Evolutionary conservation across 1,140 invertebrate genomes (phyloP).

Genomic region (Drosophila pruinosa): DNA sequence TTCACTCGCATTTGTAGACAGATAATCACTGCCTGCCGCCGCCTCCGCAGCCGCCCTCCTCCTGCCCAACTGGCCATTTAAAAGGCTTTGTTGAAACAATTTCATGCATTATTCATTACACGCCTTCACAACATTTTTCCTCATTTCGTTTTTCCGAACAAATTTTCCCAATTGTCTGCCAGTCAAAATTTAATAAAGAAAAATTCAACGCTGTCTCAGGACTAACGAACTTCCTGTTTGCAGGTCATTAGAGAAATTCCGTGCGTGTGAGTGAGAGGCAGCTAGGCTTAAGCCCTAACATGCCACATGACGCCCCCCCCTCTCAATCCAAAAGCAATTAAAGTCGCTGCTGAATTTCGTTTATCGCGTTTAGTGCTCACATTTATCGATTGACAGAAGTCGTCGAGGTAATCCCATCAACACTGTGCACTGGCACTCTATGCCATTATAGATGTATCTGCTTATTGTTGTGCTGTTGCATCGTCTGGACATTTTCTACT

Average conservation of each 20-base stretch:
- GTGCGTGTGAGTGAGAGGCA: not conserved
- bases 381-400: slow-evolving; percentile 22
- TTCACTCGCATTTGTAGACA: slow-evolving; percentile 43
- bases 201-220: slow-evolving; percentile 39
- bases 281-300: slow-evolving; percentile 32
- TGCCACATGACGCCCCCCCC: not conserved
- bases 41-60: not conserved
- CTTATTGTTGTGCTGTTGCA: slow-evolving; percentile 11
- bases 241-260: slow-evolving; percentile 30
- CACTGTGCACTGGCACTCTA: no score
- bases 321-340: slow-evolving; percentile 34
- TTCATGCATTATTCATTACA: slow-evolving; percentile 74
- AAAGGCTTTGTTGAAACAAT: slow-evolving; percentile 55
- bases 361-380: slow-evolving; percentile 7
- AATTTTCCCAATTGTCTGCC: slow-evolving; percentile 19
- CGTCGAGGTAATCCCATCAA: slow-evolving; percentile 20
- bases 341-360: slow-evolving; percentile 29
- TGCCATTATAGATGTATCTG: slow-evolving; percentile 3
- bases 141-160: slow-evolving; percentile 58
- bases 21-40: slow-evolving; percentile 58
- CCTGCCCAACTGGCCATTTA: slow-evolving; percentile 11
- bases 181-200: slow-evolving; percentile 76
- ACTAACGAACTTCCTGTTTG: slow-evolving; percentile 67
- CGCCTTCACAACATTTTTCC: slow-evolving; percentile 68
- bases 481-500: slow-evolving; percentile 17